Conservation (phyloP, 1,140 invertebrate species). For the Drosophila subobscura region DNA sequence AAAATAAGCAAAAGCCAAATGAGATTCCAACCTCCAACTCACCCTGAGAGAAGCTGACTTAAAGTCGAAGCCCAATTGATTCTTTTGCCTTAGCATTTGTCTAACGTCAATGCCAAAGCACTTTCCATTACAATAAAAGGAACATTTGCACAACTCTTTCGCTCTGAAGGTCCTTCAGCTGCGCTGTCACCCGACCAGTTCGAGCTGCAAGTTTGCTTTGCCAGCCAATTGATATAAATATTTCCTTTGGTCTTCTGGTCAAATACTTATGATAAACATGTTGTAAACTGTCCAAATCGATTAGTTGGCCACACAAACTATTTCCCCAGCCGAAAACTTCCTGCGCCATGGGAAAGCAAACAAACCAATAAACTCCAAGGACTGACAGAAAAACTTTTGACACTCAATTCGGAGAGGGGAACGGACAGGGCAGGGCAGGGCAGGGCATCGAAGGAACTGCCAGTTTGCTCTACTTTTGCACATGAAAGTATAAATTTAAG, state of each 20-base stretch:
- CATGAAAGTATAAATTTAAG: conserved; percentile 36
- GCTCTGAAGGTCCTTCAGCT: not conserved
- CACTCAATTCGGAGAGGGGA: conserved; percentile 7
- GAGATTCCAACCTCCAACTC: no score
- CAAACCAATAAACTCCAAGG: conserved; percentile 53
- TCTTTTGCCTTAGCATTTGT: no score
- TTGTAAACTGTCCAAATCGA: conserved; percentile 50
- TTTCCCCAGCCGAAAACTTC: not conserved
- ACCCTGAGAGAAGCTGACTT: no score
- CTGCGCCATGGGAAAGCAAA: conserved; percentile 10
- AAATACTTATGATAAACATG: conserved; percentile 45
- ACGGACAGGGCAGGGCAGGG: no score
- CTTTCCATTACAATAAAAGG: no score
- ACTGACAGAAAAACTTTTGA: conserved; percentile 60
- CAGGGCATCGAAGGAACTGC: conserved; percentile 9
- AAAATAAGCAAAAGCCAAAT: not conserved
- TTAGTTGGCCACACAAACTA: conserved; percentile 9
- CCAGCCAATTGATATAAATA: conserved; percentile 30
- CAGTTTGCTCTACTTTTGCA: conserved; percentile 43
- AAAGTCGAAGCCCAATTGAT: no score
- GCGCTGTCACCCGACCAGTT: not conserved
- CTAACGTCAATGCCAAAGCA: no score
- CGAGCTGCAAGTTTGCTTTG: conserved; percentile 8
- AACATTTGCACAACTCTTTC: not conserved
- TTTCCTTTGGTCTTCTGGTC: conserved; percentile 15